Evolutionary conservation across 2,888 invertebrate species (phyloP), one percentile per base, ranked within the genome.

Genomic region (Hirudinaria manillensis): DNA sequence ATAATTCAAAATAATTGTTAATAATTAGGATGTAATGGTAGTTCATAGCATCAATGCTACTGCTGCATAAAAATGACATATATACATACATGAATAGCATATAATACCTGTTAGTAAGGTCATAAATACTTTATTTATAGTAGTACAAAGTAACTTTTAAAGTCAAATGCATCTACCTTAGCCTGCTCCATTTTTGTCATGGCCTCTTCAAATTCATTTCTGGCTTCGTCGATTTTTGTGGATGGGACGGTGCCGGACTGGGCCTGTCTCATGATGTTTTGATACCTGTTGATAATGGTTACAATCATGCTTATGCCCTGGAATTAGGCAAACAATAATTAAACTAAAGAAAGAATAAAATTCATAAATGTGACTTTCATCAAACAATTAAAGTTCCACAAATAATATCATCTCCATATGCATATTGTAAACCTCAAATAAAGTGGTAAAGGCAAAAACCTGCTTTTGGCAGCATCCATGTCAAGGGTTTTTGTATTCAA

Each of bases 381-480:
- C 4, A 38, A 6, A 38, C 38, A 38, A 38, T 6, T 38, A 38
- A 38, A 38, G 10, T 38, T 38, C n/a, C n/a, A n/a, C n/a, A n/a
- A n/a, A n/a, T n/a, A n/a, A n/a, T n/a, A n/a, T n/a, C n/a, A n/a
- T n/a, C n/a, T n/a, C n/a, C n/a, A n/a, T n/a, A n/a, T n/a, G n/a
- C n/a, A n/a, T n/a, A n/a, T n/a, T n/a, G n/a, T n/a, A n/a, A n/a
- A n/a, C n/a, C n/a, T n/a, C n/a, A n/a, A n/a, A n/a, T n/a, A n/a
- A n/a, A n/a, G n/a, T n/a, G n/a, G n/a, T n/a, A n/a, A n/a, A n/a
- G 16, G 45, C 24, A 13, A n/a, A 7, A 36, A 75, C 76, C 76
- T 74, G 21, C 68, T 27, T n/a, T 76, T 76, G 21, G 73, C 73
- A 10, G 76, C 67, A 38, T 76, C 74, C 76, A 76, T 74, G 70